These are phyloP conservation scores for Arctopsyche grandis DNA, from an alignment of 1,140 invertebrate species.

Conservation along the genomic window DNA sequence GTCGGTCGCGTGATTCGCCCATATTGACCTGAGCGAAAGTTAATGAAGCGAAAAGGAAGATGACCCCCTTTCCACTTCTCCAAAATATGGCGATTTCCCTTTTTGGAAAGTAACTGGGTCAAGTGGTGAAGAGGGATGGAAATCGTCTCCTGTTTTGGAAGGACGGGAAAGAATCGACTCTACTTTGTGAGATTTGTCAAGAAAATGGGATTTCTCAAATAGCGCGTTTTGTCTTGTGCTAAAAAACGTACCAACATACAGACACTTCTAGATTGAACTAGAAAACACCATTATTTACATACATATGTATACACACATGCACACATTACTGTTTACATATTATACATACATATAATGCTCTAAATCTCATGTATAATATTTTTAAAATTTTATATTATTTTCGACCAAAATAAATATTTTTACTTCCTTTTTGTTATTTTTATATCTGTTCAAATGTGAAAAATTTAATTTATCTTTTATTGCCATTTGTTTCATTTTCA, in stretches of 20 bases:
- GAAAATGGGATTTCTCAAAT: conserved; percentile 14
- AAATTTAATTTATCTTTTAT: too few relatives aligned
- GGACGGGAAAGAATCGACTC: conserved; percentile 1
- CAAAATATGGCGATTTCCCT: conserved; percentile 30
- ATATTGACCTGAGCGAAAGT: too few relatives aligned
- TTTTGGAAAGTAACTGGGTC: conserved; percentile 9
- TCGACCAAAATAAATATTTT: too few relatives aligned
- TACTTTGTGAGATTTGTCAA: conserved; percentile 20
- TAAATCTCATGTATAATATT: too few relatives aligned
- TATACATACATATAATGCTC: not conserved
- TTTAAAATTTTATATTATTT: too few relatives aligned
- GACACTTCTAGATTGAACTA: not conserved
- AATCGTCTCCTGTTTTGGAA: conserved; percentile 10
- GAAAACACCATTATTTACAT: not conserved
- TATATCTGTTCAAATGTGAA: too few relatives aligned
- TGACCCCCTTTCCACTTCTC: not conserved
- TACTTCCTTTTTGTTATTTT: too few relatives aligned
- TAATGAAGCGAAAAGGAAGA: conserved; percentile 22
- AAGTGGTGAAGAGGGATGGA: conserved; percentile 23
- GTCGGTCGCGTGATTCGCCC: too few relatives aligned
- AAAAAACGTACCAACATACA: too few relatives aligned
- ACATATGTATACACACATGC: not conserved
- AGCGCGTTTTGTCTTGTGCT: not conserved
- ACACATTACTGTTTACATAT: not conserved
- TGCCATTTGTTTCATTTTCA: too few relatives aligned